Evolutionary conservation across 2,797 vertebrate species (phyloP), one percentile per base, ranked within the genome.

Genomic region (Zonotrichia albicollis): DNA sequence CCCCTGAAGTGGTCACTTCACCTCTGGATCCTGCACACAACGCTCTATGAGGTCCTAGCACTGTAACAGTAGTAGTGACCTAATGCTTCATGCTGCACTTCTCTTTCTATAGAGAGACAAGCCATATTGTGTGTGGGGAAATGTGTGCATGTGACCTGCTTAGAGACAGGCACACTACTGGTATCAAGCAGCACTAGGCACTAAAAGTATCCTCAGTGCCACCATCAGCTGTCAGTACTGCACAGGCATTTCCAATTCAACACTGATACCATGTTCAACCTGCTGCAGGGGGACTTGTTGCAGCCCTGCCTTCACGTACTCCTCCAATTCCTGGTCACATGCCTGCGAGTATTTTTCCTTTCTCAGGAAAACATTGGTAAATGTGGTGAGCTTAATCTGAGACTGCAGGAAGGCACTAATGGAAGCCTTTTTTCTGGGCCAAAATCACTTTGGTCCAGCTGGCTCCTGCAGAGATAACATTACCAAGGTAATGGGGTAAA

Each of bases 91-190:
- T 34, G 21, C 26, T 68, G 32, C 68, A 42, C 38, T 73, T 58
- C 21, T 75, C 32, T 60, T 78, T 72, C 54, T 40, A 6, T 8
- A 74, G 48, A 40, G 40, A 46, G 42, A 46, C 19, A 87, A 78
- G 15, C 8, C 20, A 8, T 25, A 14, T 0, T 20, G 13, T 11
- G 9, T 5, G 4, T 8, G n/a, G 5, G 10, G 29, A 85, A 43
- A 34, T 16, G 22, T 1, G 11, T 22, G 43, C 14, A 45, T 0
- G 2, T 36, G 20, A 64, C 27, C 61, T 53, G 20, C 18, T 48
- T 12, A 40, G 45, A 42, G 34, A 57, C 25, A 72, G 16, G 19
- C 23, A 94, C 67, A 46, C 46, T 21, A 53, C 23, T 34, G 21
- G 11, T 22, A 77, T 34, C 36, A 61, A 48, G 32, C 4, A 57